Conservation (phyloP, 53 echinoderm and acorn worm genomes). For the Arbacia lixula region DNA sequence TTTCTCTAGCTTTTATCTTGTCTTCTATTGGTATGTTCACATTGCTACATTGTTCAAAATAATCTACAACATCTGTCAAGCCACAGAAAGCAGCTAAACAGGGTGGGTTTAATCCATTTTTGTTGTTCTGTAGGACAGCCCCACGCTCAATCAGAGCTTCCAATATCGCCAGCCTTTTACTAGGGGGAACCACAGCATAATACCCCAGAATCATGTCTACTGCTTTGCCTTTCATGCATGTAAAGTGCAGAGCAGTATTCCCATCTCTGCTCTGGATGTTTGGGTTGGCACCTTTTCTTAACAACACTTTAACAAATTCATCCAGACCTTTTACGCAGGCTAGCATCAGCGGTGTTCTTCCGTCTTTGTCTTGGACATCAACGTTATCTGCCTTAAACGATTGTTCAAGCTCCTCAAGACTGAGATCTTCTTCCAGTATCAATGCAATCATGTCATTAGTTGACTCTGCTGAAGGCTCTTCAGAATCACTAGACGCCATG, state of each 20-base stretch:
- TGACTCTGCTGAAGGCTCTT: too few relatives aligned
- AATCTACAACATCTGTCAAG: neutral
- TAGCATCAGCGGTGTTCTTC: slow-evolving; percentile 12
- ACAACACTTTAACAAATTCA: neutral
- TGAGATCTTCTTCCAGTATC: too few relatives aligned
- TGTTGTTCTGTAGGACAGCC: slow-evolving; percentile 1
- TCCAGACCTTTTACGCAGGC: neutral
- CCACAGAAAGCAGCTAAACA: slow-evolving; percentile 5
- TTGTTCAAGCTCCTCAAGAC: too few relatives aligned
- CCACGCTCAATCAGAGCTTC: neutral
- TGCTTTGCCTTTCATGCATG: slow-evolving; percentile 19
- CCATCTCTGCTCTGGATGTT: slow-evolving; percentile 7
- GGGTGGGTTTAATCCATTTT: neutral
- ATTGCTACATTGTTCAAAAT: neutral
- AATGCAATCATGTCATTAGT: too few relatives aligned
- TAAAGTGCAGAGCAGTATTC: slow-evolving; percentile 15
- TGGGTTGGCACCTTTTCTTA: slow-evolving; percentile 13
- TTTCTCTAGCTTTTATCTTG: slow-evolving; percentile 13
- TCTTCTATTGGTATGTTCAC: neutral
- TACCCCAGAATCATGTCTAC: too few relatives aligned
- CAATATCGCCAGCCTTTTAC: neutral
- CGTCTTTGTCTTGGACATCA: neutral
- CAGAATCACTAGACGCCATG: too few relatives aligned
- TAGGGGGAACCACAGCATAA: neutral
- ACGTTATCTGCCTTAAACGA: too few relatives aligned